Base-by-base conservation (phyloP, 2,888 invertebrate species). In the Agrenia bidenticulata region DNA sequence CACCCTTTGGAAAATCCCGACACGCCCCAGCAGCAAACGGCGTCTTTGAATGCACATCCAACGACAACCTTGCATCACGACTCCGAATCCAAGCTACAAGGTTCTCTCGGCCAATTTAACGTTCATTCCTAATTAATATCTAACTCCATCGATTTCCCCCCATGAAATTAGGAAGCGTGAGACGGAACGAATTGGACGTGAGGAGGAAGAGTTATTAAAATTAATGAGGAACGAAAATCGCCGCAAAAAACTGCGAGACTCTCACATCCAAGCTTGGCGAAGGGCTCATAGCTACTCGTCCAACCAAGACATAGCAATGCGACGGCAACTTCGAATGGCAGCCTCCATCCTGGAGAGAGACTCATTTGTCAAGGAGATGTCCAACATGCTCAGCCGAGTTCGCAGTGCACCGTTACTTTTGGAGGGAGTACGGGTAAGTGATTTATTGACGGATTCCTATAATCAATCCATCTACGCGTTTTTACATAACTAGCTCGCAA, bases 341-440 rank as follows among this genome's bases (percentile, higher is more conserved):
- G 73, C 76, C 4, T 69, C 76, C 1, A 76, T 76, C 58, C 50
- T 76, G 4, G 76, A 76, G 51, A 24, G 72, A 19, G 73, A 74
- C 27, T 49, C 64, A 23, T 76, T 73, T 42, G 56, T 65, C 41
- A 64, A 59, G 51, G 72, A 73, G 15, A 74, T 73, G 72, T 60
- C 57, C 13, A 57, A 61, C 42, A 74, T 74, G 74, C 56, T 74
- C 24, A 71, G 53, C 49, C 66, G 76, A 5, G 76, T 76, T 50
- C 63, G 67, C 1, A 73, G 73, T 53, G 74, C 76, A 2, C 74
- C 74, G 11, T 53, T 76, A 9, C 67, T 76, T 1, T 63, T 76
- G 1, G 73, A 75, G 67, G 73, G 73, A 17, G 66, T 73, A 2
- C 23, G 49, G 23, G 58, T 58, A 42, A 58, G 58, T 41, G 7